A percentile compares a stretch with the other conserved stretches of the same genome.
phyloP scores from a whole-genome alignment of 2,113 vertebrate genomes.

The Piprites chloris region DNA sequence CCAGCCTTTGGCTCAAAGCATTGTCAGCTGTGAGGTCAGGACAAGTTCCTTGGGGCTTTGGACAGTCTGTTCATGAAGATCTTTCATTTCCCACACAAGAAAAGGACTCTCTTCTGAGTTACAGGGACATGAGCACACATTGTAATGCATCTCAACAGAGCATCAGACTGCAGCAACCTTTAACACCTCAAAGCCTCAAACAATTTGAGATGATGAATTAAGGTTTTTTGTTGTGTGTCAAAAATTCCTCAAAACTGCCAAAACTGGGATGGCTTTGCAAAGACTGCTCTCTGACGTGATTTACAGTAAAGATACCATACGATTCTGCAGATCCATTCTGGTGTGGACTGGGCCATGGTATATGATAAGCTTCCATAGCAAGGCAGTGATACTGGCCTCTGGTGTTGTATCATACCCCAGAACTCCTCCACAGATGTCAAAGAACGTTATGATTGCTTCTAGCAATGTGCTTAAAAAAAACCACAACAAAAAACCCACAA shows the following conservation, averaged over 20 bases:
- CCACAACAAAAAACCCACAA: too few species aligned
- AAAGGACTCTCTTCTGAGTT: background rate
- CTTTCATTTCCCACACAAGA: background rate
- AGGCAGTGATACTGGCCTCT: background rate
- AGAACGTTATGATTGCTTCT: background rate
- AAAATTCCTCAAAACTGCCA: background rate
- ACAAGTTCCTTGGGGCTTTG: background rate
- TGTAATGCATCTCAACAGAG: background rate
- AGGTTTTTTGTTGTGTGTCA: background rate
- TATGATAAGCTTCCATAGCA: background rate
- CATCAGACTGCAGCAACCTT: background rate
- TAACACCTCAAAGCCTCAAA: accelerated
- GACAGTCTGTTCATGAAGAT: background rate
- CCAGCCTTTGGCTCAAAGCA: background rate
- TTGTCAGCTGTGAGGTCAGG: background rate
- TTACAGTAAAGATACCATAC: background rate
- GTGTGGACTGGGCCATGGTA: background rate
- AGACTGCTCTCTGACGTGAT: background rate
- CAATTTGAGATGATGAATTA: background rate
- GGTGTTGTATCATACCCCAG: background rate
- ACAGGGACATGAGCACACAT: background rate
- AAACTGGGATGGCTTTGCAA: background rate
- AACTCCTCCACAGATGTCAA: background rate
- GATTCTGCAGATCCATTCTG: background rate
- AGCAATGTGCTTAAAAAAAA: background rate